Base-by-base conservation (phyloP, 2,113 vertebrate species). In the Etia nguti region DNA sequence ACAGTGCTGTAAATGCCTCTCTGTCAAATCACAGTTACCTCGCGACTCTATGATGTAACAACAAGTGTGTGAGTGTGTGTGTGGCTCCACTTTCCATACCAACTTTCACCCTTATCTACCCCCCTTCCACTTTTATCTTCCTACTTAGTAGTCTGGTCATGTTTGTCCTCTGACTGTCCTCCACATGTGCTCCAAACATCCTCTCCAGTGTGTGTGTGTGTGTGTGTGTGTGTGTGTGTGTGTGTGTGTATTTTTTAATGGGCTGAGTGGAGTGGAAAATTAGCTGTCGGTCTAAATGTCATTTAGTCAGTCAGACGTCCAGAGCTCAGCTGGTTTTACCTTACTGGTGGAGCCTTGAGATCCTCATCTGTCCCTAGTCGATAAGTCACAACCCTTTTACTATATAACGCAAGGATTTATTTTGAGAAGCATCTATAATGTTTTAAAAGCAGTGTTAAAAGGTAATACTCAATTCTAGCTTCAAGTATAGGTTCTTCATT, bases 191-290 rank as follows among this genome's bases (percentile, higher is more conserved):
- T 75, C 34, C 24, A 3, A 85, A 10, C 18, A 59, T 15, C 31
- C 31, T 68, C 73, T 70, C 3, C 6, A 9, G 6, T 81, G 10
- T 36, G 29, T 60, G 12, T 80, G 24, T 80, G 22, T 80, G 54
- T 48, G 22, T 83, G 8, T 82, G 5, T 15, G 43, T 6, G 43
- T 46, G 5, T 38, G 36, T 38, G 52, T 22, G 20, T 22, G 9
- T 52, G 15, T 16, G 15, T 16, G 4, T 10, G 4, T 29, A 2
- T 81, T 55, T 52, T 75, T 62, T 73, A 83, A 86, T 85, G 48
- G 79, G 75, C 57, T 13, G 80, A 82, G 46, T 84, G 70, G 50
- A 84, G 90, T 88, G 83, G 80, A 90, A 92, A 93, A 91, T 92
- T 60, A 85, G 56, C 81, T 83, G 86, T 88, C 87, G 81, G 43